Evolutionary conservation across 2,113 vertebrate species (phyloP).

Genomic region (Chlorodrepanis virens): DNA sequence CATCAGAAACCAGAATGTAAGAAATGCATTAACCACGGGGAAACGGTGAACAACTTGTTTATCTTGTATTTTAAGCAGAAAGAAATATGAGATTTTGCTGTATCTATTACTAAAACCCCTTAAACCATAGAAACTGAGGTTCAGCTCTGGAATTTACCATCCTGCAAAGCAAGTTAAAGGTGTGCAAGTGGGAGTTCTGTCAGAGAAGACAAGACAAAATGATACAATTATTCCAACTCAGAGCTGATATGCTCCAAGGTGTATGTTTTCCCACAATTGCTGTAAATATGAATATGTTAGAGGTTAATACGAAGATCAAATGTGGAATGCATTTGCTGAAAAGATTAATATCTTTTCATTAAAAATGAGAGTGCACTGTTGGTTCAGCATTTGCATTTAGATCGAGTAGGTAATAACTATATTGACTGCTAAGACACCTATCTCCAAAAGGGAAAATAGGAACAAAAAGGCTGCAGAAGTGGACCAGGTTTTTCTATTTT

Average conservation of each 20-base stretch:
- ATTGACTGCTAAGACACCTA: constrained; percentile 60
- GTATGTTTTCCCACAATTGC: constrained; percentile 4
- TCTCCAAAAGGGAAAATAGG: background rate
- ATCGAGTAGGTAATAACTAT: constrained; percentile 63
- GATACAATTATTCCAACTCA: constrained; percentile 5
- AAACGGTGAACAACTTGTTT: background rate
- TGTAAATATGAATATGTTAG: constrained; percentile 65
- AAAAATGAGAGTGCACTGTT: constrained; percentile 59
- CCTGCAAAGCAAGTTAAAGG: background rate
- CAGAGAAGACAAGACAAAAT: constrained; percentile 13
- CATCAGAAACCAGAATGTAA: background rate
- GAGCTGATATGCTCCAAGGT: background rate
- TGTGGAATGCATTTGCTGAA: constrained; percentile 51
- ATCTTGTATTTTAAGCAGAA: background rate
- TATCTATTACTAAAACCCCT: background rate
- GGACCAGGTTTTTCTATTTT: background rate
- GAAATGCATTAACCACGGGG: background rate
- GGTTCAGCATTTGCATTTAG: constrained; percentile 74
- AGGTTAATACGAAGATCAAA: constrained; percentile 66
- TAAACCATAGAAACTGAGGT: background rate
- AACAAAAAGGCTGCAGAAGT: background rate
- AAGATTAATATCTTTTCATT: constrained; percentile 76
- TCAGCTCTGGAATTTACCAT: background rate
- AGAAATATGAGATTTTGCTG: background rate
- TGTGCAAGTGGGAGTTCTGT: constrained; percentile 13